These are phyloP conservation scores for Myanophis thanlyinensis DNA, from an alignment of 2,113 vertebrate species.

Conservation along the genomic window DNA sequence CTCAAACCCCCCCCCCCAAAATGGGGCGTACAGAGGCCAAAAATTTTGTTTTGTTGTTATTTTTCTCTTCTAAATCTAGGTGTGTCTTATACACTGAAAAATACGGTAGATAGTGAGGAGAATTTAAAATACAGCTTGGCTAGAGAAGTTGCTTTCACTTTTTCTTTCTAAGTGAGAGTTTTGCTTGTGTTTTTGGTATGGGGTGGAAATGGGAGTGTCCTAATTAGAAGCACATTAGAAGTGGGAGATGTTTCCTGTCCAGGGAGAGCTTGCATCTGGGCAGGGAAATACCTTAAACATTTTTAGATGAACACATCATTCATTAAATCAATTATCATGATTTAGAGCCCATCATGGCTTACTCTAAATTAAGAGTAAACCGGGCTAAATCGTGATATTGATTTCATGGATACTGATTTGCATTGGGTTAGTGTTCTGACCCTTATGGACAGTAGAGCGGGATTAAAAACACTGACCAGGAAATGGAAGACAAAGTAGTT, in stretches of 20 bases:
- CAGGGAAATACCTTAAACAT: too few species aligned
- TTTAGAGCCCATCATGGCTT: too few species aligned
- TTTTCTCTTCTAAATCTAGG: too few species aligned
- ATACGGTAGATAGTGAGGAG: neutral
- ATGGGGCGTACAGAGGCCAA: too few species aligned
- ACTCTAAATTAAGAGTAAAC: neutral
- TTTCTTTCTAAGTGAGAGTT: neutral
- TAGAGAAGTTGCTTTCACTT: neutral
- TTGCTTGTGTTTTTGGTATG: neutral
- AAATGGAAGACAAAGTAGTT: neutral
- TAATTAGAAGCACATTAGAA: neutral
- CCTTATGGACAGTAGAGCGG: neutral
- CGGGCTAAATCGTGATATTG: neutral
- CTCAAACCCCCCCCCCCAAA: too few species aligned
- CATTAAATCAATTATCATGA: neutral
- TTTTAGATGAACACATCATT: neutral
- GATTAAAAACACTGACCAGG: neutral
- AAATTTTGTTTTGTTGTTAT: too few species aligned
- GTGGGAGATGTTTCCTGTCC: neutral
- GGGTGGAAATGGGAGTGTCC: neutral
- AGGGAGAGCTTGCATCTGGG: neutral
- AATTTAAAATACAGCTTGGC: neutral
- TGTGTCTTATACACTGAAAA: too few species aligned
- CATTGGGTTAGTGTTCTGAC: neutral
- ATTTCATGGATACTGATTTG: neutral